These are phyloP conservation scores for Polyodon spathula DNA, from an alignment of 2,113 vertebrate genomes.

Conservation along the genomic window DNA sequence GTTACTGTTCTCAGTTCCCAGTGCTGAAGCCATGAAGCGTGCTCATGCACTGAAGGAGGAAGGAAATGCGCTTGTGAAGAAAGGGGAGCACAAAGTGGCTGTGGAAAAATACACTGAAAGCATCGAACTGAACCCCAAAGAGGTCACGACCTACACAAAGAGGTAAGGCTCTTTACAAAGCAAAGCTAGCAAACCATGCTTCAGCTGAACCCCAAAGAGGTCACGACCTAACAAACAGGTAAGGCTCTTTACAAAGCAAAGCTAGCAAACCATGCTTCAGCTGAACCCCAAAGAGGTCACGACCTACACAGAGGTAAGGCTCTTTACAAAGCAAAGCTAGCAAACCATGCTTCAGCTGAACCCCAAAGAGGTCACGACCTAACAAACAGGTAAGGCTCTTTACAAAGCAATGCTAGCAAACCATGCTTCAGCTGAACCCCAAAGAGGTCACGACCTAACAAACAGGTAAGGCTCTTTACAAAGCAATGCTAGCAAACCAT, in stretches of 20 bases:
- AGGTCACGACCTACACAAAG: conserved; percentile 80
- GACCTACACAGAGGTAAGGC: conserved; percentile 75
- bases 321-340: not conserved
- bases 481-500: no score
- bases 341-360: no score
- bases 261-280: no score
- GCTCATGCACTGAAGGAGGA: conserved; percentile 73
- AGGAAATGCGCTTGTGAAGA: conserved; percentile 85
- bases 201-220: no score
- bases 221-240: no score
- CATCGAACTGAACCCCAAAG: conserved; percentile 59
- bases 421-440: no score
- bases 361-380: no score
- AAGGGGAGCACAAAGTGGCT: conserved; percentile 74
- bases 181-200: no score
- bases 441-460: conserved; percentile 72
- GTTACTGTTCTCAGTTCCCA: conserved; percentile 27
- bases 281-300: conserved; percentile 63
- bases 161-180: conserved; percentile 48
- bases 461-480: conserved; percentile 57
- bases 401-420: no score
- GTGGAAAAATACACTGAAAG: conserved; percentile 85
- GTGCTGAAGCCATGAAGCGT: conserved; percentile 49
- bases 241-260: no score
- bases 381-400: no score